Conservation (phyloP, 37 sponge, comb jelly and placozoan species). For the Dysidea cf. avara region DNA sequence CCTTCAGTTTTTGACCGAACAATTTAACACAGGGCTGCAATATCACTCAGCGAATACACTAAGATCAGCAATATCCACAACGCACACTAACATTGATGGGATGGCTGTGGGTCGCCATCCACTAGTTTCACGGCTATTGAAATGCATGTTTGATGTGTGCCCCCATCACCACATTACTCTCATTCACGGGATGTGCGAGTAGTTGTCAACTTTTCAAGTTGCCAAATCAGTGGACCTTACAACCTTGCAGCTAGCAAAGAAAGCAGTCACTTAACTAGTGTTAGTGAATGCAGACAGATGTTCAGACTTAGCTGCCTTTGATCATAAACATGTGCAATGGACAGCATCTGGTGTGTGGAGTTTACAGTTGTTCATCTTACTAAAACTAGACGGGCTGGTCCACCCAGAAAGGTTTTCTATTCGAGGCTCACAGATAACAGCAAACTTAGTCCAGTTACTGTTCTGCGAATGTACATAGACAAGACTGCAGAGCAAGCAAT, state of each 20-base stretch:
- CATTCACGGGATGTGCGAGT: slow-evolving; percentile 13
- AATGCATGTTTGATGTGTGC: slow-evolving; percentile 22
- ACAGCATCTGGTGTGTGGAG: too few relatives aligned
- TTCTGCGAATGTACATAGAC: not conserved
- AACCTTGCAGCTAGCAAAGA: too few relatives aligned
- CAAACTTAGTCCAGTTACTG: slow-evolving; percentile 19
- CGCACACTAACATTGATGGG: slow-evolving; percentile 22
- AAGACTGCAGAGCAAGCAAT: too few relatives aligned
- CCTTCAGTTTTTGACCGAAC: slow-evolving; percentile 23
- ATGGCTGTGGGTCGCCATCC: slow-evolving; percentile 14
- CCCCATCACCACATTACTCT: slow-evolving; percentile 18
- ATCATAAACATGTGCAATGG: too few relatives aligned
- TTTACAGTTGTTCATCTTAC: not conserved
- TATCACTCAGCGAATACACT: slow-evolving; percentile 7
- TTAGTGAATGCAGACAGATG: slow-evolving; percentile 23
- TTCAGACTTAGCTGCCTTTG: slow-evolving; percentile 7
- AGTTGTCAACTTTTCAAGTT: slow-evolving; percentile 3
- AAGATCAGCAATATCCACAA: slow-evolving; percentile 17
- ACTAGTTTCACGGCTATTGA: slow-evolving; percentile 11
- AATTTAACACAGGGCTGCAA: slow-evolving; percentile 14
- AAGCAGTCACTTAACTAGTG: not conserved
- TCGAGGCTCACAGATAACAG: slow-evolving; percentile 13
- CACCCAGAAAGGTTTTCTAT: slow-evolving; percentile 8
- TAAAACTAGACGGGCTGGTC: not conserved
- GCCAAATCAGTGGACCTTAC: too few relatives aligned